Evolutionary conservation across 2,797 vertebrate genomes (phyloP).

Genomic region (Corythornis leucogaster): DNA sequence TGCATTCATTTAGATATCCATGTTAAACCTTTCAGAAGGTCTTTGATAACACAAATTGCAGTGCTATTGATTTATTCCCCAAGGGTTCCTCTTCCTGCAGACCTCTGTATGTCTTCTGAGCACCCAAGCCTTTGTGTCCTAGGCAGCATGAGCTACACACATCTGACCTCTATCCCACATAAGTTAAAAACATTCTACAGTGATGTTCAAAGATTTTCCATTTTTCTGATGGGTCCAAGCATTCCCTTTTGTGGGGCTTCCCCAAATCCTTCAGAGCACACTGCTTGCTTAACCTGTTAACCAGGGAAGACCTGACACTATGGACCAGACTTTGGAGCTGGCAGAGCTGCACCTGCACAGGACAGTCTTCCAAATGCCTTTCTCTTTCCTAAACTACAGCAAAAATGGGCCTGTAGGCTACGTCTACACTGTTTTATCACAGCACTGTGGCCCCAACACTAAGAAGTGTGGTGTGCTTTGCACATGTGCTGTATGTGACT

Average conservation of each 20-base stretch:
- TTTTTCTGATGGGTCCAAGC: background rate
- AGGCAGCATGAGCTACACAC: background rate
- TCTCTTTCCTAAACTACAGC: background rate
- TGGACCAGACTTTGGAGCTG: background rate
- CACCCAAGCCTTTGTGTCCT: background rate
- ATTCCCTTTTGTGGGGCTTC: background rate
- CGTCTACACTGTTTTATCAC: background rate
- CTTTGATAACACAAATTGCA: background rate
- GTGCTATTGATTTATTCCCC: background rate
- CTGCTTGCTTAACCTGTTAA: background rate
- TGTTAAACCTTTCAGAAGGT: background rate
- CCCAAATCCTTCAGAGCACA: background rate
- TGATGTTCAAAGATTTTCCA: background rate
- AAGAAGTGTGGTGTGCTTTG: background rate
- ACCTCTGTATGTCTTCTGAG: background rate
- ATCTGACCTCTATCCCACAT: background rate
- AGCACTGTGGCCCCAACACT: background rate
- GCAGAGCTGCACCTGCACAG: background rate
- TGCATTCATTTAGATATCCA: background rate
- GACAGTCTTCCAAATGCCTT: background rate
- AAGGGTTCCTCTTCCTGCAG: background rate
- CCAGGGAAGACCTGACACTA: background rate
- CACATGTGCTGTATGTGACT: background rate
- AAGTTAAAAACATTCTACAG: background rate
- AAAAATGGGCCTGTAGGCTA: background rate